These are phyloP conservation scores for Pedetes capensis DNA, from an alignment of 2,113 vertebrate genomes.

Conservation along the genomic window DNA sequence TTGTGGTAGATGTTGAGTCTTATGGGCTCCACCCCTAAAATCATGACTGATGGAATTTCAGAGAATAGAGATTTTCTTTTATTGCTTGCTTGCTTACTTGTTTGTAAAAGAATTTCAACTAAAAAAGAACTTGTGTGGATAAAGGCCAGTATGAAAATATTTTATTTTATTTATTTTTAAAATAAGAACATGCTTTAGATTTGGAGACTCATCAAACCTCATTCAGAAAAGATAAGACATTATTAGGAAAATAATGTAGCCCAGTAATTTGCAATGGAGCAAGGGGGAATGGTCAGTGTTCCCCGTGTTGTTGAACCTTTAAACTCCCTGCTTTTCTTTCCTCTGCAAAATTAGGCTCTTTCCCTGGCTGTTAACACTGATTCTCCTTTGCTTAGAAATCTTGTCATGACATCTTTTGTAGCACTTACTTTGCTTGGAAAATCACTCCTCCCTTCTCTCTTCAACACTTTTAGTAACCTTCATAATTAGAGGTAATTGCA, in stretches of 20 bases:
- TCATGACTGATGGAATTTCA: neutral
- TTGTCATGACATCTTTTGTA: neutral
- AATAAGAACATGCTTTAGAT: neutral
- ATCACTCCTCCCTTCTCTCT: neutral
- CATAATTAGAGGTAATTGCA: neutral
- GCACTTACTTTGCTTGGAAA: neutral
- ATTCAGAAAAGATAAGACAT: neutral
- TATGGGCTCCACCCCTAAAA: neutral
- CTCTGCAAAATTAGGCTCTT: neutral
- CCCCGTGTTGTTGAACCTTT: fast-evolving
- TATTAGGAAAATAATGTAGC: neutral
- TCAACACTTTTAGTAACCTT: neutral
- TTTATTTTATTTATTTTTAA: neutral
- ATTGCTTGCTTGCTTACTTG: neutral
- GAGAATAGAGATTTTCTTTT: neutral
- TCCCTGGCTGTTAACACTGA: neutral
- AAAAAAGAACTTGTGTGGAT: neutral
- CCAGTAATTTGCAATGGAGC: neutral
- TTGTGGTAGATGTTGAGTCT: neutral
- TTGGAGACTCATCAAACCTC: neutral
- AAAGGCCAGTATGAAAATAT: neutral
- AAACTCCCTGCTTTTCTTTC: neutral
- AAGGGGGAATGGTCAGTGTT: neutral
- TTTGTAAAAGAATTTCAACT: neutral
- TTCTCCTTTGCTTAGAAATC: neutral